These are phyloP conservation scores for Drosophila oshimai DNA, from an alignment of 1,140 invertebrate genomes.

Conservation along the genomic window DNA sequence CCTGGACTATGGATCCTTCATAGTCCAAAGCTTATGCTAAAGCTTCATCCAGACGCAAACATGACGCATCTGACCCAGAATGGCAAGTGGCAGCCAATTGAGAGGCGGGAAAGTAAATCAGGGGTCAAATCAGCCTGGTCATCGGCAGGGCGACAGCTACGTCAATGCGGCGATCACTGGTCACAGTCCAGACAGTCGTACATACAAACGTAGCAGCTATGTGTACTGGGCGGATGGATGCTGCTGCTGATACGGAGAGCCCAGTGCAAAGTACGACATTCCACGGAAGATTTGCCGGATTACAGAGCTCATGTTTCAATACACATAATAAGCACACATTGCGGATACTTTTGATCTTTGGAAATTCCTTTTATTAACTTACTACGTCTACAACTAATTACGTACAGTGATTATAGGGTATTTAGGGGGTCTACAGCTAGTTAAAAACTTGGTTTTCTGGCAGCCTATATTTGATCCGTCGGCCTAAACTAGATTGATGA, in stretches of 20 bases:
- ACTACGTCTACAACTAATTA: constrained; percentile 27
- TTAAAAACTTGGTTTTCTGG: constrained; percentile 71
- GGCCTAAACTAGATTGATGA: constrained; percentile 41
- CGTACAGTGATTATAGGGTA: constrained; percentile 6
- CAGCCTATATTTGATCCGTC: constrained; percentile 44
- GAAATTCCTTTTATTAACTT: constrained; percentile 39
- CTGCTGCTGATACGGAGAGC: constrained; percentile 34
- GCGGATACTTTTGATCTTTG: constrained; percentile 31
- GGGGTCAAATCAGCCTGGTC: constrained; percentile 18
- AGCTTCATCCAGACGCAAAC: background rate
- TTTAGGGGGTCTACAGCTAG: constrained; percentile 20
- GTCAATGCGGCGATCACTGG: constrained; percentile 10
- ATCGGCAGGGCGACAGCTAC: constrained; percentile 15
- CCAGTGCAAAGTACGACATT: constrained; percentile 65
- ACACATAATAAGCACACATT: background rate
- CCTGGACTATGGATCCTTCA: background rate
- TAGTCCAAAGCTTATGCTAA: background rate
- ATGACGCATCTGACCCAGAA: constrained; percentile 11
- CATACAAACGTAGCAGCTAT: too few species aligned
- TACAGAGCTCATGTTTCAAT: background rate
- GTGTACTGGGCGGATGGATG: constrained; percentile 1
- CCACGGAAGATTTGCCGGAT: constrained; percentile 36
- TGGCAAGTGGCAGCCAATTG: background rate
- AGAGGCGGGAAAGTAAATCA: background rate
- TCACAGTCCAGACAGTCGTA: constrained; percentile 13